A percentile compares a stretch with the other conserved stretches of the same genome.
Conservation (phyloP, 2,113 vertebrate genomes). For the Halichoerus grypus region DNA sequence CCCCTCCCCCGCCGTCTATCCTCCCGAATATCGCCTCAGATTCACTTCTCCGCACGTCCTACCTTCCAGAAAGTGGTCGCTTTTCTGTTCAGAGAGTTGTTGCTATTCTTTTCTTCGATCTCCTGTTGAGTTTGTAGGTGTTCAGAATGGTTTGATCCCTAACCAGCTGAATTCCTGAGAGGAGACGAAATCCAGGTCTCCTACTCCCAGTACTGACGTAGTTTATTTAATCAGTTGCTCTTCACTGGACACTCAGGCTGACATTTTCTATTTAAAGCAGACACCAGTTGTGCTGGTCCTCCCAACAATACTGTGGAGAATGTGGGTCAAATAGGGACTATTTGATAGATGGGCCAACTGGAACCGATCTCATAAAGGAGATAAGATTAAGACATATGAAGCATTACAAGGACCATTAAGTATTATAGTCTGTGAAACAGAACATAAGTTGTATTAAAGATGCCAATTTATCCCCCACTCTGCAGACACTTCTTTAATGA, state of each 20-base stretch:
- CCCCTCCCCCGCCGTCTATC: no score
- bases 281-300: background rate
- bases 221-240: conserved; percentile 17
- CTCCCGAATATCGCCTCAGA: no score
- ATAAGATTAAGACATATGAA: background rate
- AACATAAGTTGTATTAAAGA: conserved; percentile 16
- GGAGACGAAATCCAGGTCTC: no score
- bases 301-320: background rate
- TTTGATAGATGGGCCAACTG: background rate
- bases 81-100: no score
- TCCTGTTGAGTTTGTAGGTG: no score
- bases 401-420: background rate
- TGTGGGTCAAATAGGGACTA: background rate
- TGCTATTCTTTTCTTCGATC: no score
- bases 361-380: background rate
- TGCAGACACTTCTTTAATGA: background rate
- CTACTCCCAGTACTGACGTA: background rate
- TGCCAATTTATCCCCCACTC: background rate
- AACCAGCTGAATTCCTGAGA: no score
- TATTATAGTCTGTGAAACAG: background rate
- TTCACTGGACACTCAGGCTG: background rate
- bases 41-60: no score
- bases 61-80: no score
- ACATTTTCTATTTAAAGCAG: conserved; percentile 53
- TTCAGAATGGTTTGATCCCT: no score